Conservation (phyloP, 2,888 invertebrate genomes). For the Ormyrus pomaceus region DNA sequence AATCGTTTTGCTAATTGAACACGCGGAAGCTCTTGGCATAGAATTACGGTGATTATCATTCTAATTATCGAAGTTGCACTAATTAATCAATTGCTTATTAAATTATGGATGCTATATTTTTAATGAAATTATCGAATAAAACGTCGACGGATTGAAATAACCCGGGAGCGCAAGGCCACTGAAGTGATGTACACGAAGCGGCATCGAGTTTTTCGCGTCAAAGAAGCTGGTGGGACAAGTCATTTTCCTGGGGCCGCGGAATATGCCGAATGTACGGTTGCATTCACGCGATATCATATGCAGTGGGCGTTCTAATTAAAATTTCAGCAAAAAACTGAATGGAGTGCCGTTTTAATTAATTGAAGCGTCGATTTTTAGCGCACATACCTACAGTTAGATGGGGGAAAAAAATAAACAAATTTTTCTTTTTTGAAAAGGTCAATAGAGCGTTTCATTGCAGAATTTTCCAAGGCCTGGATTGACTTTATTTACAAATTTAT, state of each 20-base stretch:
- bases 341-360: slow-evolving; percentile 26
- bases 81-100: no score
- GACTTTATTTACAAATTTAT: background rate
- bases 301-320: slow-evolving; percentile 33
- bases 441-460: background rate
- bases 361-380: slow-evolving; percentile 3
- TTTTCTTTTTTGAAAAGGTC: background rate
- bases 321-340: slow-evolving; percentile 4
- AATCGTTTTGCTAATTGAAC: no score
- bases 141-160: background rate
- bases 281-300: no score
- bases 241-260: no score
- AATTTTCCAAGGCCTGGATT: background rate
- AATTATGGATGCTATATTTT: background rate
- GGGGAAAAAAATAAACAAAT: no score
- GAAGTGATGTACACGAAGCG: no score
- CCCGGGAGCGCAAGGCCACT: no score
- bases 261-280: no score
- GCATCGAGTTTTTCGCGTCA: slow-evolving; percentile 8
- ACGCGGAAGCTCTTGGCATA: no score
- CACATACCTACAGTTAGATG: no score
- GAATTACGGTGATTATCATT: no score
- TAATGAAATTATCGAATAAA: slow-evolving; percentile 31
- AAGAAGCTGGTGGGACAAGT: background rate
- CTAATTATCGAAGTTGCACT: no score